Evolutionary conservation across 2,797 vertebrate genomes (phyloP), one percentile per base, ranked within the genome.

Genomic region (Coreius guichenoti): DNA sequence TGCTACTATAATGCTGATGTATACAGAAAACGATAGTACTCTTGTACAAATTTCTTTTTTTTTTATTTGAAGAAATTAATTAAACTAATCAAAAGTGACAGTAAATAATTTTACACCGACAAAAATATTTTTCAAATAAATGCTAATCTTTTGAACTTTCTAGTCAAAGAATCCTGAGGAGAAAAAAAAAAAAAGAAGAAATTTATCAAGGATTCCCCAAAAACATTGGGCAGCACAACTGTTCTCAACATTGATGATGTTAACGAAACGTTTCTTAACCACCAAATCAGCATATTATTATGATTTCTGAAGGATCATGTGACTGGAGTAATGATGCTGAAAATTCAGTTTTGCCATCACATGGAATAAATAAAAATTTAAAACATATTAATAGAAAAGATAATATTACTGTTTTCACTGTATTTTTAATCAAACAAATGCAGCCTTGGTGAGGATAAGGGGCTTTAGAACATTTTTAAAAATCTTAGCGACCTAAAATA

Each of bases 271-370:
- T 36, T 56, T 56, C 19, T 75, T 56, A 26, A 36, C 12, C 13
- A 58, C 31, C 31, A n/a, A 58, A 36, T 16, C 31, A 58, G 21
- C 74, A n/a, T n/a, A 16, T 39, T 54, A 49, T 8, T 51, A 49
- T 74, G 9, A 77, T 39, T 56, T 56, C 74, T 58, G 54, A 58
- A 58, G 31, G 73, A 56, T 76, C 51, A n/a, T 31, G n/a, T 29
- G 14, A 29, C 16, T 49, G 16, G 45, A 31, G 72, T 31, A 51
- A 21, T 51, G 17, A 19, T 21, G 8, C 4, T 72, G 23, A 72
- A 45, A n/a, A 70, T 8, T n/a, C 13, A 3, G 6, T 12, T 74
- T 49, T 49, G 8, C 45, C 45, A 73, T 49, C 5, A 73, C 16
- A 11, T 43, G 14, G 21, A 73, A 70, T 45, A 8, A 70, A 43